phyloP scores from a whole-genome alignment of 2,113 vertebrate species.

The Dipodomys merriami region DNA sequence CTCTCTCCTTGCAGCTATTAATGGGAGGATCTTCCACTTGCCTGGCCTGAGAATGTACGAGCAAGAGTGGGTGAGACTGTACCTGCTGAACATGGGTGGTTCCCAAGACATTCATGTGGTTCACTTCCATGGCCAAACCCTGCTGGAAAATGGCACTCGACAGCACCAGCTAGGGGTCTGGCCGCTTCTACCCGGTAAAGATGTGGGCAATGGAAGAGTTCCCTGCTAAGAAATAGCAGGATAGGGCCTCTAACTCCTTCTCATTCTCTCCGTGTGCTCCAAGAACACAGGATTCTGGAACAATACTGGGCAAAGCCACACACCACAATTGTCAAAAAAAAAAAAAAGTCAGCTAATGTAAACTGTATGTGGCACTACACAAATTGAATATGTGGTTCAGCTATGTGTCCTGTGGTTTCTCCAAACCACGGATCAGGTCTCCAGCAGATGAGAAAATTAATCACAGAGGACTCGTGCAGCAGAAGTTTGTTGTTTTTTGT shows the following conservation, averaged over 20 bases:
- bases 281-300: background rate
- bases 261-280: background rate
- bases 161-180: slow-evolving; percentile 90
- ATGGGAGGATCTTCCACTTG: slow-evolving; percentile 92
- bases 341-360: background rate
- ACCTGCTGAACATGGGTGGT: slow-evolving; percentile 95
- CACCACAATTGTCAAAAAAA: background rate
- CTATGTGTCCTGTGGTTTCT: background rate
- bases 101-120: slow-evolving; percentile 93
- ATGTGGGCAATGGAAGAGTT: background rate
- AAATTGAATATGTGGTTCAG: background rate
- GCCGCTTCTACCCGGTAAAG: slow-evolving; percentile 93
- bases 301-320: background rate
- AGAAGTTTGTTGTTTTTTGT: too few relatives aligned
- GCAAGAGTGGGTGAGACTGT: slow-evolving; percentile 90
- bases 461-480: background rate
- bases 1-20: slow-evolving; percentile 90
- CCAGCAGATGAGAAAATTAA: background rate
- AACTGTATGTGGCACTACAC: background rate
- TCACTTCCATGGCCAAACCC: slow-evolving; percentile 96
- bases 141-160: slow-evolving; percentile 88
- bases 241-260: background rate
- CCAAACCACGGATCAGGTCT: background rate
- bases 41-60: slow-evolving; percentile 95
- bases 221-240: background rate